Percentiles rank a stretch among this genome's conserved stretches.
phyloP scores from a whole-genome alignment of 1,140 invertebrate species.

The Pseudomyrmex flavicornis region DNA sequence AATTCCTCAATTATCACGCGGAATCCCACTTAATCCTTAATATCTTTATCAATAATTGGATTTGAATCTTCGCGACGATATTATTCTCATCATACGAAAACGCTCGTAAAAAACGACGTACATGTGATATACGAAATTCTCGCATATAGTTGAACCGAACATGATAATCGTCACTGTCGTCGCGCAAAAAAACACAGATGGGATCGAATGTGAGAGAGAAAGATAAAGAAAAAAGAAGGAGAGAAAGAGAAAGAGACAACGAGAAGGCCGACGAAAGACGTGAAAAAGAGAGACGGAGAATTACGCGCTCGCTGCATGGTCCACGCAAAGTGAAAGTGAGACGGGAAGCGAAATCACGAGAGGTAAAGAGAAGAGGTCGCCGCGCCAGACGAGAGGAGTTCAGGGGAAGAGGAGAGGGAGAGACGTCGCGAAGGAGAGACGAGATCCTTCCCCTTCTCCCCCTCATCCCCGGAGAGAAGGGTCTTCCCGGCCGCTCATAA shows the following conservation, averaged over 20 bases:
- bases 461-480: neutral
- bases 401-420: slow-evolving; percentile 2
- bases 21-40: too few species aligned
- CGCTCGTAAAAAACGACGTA: slow-evolving; percentile 29
- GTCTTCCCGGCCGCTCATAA: slow-evolving; percentile 65
- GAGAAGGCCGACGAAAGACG: neutral
- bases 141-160: slow-evolving; percentile 24
- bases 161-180: slow-evolving; percentile 20
- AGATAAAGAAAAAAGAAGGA: slow-evolving; percentile 45
- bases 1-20: too few species aligned
- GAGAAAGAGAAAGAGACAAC: neutral
- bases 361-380: slow-evolving; percentile 50
- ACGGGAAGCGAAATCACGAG: slow-evolving; percentile 51
- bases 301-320: slow-evolving; percentile 59
- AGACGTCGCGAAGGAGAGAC: slow-evolving; percentile 37
- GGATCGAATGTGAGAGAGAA: slow-evolving; percentile 18
- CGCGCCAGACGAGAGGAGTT: slow-evolving; percentile 8
- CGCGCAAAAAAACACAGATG: slow-evolving; percentile 28
- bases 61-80: slow-evolving; percentile 25
- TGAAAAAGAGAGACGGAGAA: neutral
- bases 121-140: slow-evolving; percentile 23
- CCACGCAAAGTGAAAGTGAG: slow-evolving; percentile 52
- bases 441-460: slow-evolving; percentile 61
- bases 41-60: neutral
- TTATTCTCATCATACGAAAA: neutral